Evolutionary conservation across 37 sponge, comb jelly and placozoan genomes (phyloP), one percentile per base, ranked within the genome.

Genomic region (Eunapius fragilis): DNA sequence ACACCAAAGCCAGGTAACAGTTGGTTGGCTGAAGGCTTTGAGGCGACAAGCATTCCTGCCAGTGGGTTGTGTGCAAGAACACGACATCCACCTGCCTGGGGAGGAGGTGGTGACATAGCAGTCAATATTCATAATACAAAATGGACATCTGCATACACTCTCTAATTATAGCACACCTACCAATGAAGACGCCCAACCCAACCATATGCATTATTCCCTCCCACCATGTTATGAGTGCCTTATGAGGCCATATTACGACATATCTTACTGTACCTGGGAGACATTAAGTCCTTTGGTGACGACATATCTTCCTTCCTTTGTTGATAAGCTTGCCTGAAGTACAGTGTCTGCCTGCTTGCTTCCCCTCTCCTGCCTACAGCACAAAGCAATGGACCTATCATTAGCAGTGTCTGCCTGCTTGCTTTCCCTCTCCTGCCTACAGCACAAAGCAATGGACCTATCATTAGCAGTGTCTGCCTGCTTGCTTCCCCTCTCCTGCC

Each of bases 1-100:
- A 97, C 77, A 2, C 97, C 97, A 70, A 69, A 87, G 14, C 95
- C 97, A 10, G 91, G 91, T 0, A 90, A 31, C 26, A 94, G 84
- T 9, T 67, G 72, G 75, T 85, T 89, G 72, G 41, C 69, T 12
- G 95, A 94, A 5, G 97, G 95, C 67, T 88, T 92, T 23, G 97
- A 94, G 0, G 82, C 93, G 24, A 94, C 91, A 14, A 97, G 37
- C 92, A 94, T 94, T 22, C 85, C 75, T 12, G 33, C 68, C 25
- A 73, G 67, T n/a, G 78, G 45, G 74, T 94, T 86, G 47, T 86
- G 78, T 4, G 86, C 95, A 67, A 88, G 9, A 4, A 94, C 95
- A 25, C 95, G 78, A 70, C 87, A 84, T 22, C 77, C 79, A 0
- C 90, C 93, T 2, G 33, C 49, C 93, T 93, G 33, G 11, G 75